phyloP scores from a whole-genome alignment of 2,113 vertebrate genomes.

The Otocyon megalotis region DNA sequence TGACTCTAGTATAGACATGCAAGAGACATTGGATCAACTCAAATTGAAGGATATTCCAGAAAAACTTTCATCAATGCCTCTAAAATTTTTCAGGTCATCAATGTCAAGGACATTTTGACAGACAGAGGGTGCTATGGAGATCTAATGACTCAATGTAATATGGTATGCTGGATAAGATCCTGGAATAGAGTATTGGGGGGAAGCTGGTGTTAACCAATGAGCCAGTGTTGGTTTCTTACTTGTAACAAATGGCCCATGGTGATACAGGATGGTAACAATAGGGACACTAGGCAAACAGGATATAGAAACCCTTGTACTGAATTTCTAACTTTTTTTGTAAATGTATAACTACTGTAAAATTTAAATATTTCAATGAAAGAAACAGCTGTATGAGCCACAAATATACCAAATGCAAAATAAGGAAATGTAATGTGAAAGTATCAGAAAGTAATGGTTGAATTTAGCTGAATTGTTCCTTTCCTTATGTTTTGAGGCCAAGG shows the following conservation, averaged over 20 bases:
- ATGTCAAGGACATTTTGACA: neutral
- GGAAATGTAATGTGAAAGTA: neutral
- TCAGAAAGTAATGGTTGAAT: neutral
- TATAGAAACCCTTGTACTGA: neutral
- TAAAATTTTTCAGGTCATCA: neutral
- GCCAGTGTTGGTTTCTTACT: neutral
- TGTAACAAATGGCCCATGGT: neutral
- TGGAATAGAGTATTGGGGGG: neutral
- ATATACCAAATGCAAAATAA: neutral
- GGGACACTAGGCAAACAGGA: neutral
- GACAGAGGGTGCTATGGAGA: neutral
- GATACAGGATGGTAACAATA: neutral
- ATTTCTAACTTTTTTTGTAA: neutral
- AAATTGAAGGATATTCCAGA: neutral
- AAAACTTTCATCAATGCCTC: neutral
- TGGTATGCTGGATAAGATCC: neutral
- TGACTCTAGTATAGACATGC: neutral
- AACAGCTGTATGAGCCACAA: neutral
- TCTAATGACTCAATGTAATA: neutral
- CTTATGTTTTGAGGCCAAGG: neutral
- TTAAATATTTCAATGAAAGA: neutral
- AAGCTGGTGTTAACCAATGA: neutral
- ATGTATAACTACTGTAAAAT: neutral
- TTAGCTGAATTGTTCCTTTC: neutral
- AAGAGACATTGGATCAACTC: neutral